Conservation (phyloP, 1,140 invertebrate genomes). For the Capitella teleta region DNA sequence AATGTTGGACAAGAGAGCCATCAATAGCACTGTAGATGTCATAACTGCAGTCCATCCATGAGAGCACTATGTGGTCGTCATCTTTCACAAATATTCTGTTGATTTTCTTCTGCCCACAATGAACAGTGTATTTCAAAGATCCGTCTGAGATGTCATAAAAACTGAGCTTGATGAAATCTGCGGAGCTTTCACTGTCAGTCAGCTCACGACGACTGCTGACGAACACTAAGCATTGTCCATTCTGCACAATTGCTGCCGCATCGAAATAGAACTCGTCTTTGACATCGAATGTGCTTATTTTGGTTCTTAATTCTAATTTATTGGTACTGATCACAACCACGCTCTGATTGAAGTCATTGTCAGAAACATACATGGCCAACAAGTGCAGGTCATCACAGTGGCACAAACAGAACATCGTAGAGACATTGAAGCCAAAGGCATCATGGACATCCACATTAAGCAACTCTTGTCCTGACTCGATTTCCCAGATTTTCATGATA, state of each 20-base stretch:
- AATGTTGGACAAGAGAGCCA: neutral
- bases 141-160: neutral
- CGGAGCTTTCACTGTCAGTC: neutral
- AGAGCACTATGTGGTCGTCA: neutral
- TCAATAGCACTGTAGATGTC: neutral
- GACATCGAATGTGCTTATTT: neutral
- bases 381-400: neutral
- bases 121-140: neutral
- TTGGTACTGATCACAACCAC: neutral
- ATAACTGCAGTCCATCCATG: neutral
- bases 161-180: slow-evolving; percentile 1
- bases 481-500: neutral
- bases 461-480: neutral
- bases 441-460: neutral
- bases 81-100: neutral
- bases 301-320: neutral
- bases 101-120: neutral
- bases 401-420: neutral
- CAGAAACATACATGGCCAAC: neutral
- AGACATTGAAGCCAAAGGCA: neutral
- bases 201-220: neutral
- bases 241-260: neutral
- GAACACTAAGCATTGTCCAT: neutral
- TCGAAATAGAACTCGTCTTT: slow-evolving; percentile 3
- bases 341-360: slow-evolving; percentile 6